Base-by-base conservation (phyloP, 1,140 invertebrate species). In the Odontomachus brunneus region DNA sequence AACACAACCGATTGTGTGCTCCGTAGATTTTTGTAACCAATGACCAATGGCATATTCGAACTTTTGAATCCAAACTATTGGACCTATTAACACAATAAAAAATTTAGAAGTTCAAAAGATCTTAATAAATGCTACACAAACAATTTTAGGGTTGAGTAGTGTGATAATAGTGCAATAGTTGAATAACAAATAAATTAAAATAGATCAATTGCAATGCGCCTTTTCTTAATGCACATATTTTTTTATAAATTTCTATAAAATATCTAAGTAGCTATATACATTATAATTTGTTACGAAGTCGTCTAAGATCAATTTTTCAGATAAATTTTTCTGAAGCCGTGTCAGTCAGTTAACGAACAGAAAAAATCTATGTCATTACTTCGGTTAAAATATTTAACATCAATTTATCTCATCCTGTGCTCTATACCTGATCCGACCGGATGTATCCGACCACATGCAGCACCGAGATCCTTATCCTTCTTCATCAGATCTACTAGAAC, bases 21-120 rank as follows among this genome's bases (percentile, higher is more conserved):
- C 98, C 0, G 98, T 98, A n/a, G 98, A 97, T 92, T 99, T 99
- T 94, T 99, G 98, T 60, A 99, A 95, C 98, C 98, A 99, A 95
- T 99, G 98, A 59, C 97, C 97, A 89, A 99, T 97, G 3, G 98
- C 98, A 90, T 99, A 99, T 93, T 99, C 98, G 90, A 99, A 99
- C 91, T 97, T 97, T 93, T 99, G 98, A 89, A 98, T 98, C 98
- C 97, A 99, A 22, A 98, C 97, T 96, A 99, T 97, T 2, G 97
- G 96, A 76, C 98, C 97, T 96, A 60, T 22, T 76, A 5, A 53
- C n/a, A 71, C 3, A 44, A 3, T 26, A 57, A 55, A 75, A 29
- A 22, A 38, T 44, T 66, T 53, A 17, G 22, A 19, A 74, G 12
- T 9, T 5, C 29, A 26, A 60, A 71, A 33, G 9, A 44, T 33